These are phyloP conservation scores for Albula goreensis DNA, from an alignment of 2,113 vertebrate species.

Conservation along the genomic window DNA sequence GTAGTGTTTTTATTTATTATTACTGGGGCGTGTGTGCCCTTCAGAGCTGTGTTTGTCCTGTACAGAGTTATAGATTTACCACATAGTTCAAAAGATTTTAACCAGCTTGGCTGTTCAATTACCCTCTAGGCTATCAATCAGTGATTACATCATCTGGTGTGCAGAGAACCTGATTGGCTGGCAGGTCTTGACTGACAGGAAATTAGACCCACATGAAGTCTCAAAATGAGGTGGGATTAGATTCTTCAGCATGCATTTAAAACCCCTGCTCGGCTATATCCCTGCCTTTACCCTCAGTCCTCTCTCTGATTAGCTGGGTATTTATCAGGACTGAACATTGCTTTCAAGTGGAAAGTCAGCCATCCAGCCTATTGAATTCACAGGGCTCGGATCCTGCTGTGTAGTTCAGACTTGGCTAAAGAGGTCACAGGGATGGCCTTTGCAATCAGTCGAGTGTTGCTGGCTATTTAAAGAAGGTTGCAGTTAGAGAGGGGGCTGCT, in stretches of 20 bases:
- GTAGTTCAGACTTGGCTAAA: not conserved
- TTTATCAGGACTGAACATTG: constrained; percentile 1
- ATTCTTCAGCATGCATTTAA: not conserved
- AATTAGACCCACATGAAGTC: not conserved
- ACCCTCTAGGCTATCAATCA: not conserved
- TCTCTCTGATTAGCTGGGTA: not conserved
- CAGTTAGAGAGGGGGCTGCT: not conserved
- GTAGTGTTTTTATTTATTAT: not conserved
- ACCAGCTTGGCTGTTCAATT: not conserved
- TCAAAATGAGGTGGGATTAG: not conserved
- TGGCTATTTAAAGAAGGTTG: not conserved
- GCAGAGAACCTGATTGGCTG: not conserved
- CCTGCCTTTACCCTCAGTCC: not conserved
- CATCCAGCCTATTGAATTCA: not conserved
- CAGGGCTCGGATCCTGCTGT: not conserved
- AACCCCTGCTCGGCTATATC: not conserved
- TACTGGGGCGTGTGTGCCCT: not conserved
- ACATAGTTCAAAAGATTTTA: not conserved
- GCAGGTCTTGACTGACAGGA: not conserved
- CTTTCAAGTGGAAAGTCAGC: not conserved
- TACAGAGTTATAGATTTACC: constrained; percentile 19
- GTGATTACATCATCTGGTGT: not conserved
- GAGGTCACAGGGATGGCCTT: not conserved
- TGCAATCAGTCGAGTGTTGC: not conserved
- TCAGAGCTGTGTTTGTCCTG: constrained; percentile 3